These are phyloP conservation scores for Agelas oroides DNA, from an alignment of 37 sponge, comb jelly and placozoan species.

Conservation along the genomic window DNA sequence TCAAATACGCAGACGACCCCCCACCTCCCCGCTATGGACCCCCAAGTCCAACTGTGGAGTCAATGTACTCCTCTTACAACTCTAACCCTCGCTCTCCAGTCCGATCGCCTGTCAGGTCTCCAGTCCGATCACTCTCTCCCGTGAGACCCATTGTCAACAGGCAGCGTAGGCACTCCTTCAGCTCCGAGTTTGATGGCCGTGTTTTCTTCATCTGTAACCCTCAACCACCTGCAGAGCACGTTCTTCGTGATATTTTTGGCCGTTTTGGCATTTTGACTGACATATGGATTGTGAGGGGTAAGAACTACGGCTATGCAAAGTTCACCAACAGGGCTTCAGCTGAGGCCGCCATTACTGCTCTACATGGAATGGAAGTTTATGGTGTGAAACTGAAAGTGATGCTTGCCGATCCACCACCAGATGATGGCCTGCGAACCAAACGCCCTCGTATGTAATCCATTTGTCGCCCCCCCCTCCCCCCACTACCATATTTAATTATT, in stretches of 20 bases:
- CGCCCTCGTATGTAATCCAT: constrained; percentile 37
- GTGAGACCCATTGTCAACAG: constrained; percentile 63
- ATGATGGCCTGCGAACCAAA: constrained; percentile 47
- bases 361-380: constrained; percentile 91
- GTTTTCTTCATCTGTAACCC: constrained; percentile 95
- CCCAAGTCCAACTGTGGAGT: constrained; percentile 69
- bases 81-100: constrained; percentile 78
- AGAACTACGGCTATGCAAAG: constrained; percentile 95
- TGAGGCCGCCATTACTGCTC: constrained; percentile 89
- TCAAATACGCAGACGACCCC: constrained; percentile 93
- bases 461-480: too few species aligned
- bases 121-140: constrained; percentile 76
- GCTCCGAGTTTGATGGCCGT: constrained; percentile 72
- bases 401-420: constrained; percentile 87
- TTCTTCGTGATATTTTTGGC: constrained; percentile 84
- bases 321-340: constrained; percentile 79
- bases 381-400: constrained; percentile 86
- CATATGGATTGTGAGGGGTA: constrained; percentile 88
- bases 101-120: constrained; percentile 58
- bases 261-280: constrained; percentile 91
- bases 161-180: constrained; percentile 67
- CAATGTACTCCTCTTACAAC: constrained; percentile 51
- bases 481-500: too few species aligned
- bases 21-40: constrained; percentile 55
- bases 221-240: constrained; percentile 80